phyloP scores from a whole-genome alignment of 2,888 invertebrate species.

The Cataglyphis rosenhaueri region DNA sequence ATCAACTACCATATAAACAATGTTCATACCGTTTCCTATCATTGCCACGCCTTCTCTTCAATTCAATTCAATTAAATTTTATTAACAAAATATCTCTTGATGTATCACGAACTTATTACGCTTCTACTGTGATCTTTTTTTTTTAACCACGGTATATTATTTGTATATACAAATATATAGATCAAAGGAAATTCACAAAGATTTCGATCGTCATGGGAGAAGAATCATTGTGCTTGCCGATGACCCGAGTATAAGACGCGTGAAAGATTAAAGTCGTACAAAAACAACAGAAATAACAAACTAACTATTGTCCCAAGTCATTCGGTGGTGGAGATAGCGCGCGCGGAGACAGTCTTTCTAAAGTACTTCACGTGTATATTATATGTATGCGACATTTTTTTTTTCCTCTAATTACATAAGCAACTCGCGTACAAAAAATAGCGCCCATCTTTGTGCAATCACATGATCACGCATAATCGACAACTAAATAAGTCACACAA shows the following conservation, averaged over 20 bases:
- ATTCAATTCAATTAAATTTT: constrained; percentile 25
- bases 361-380: constrained; percentile 27
- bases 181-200: constrained; percentile 9
- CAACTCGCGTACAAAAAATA: constrained; percentile 45
- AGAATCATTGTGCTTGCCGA: constrained; percentile 9
- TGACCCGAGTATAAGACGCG: constrained; percentile 10
- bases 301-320: not conserved
- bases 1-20: constrained; percentile 46
- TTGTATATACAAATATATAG: constrained; percentile 44
- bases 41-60: constrained; percentile 32
- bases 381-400: constrained; percentile 14
- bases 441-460: constrained; percentile 41
- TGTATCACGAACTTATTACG: constrained; percentile 32
- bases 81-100: constrained; percentile 40
- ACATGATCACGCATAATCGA: constrained; percentile 38
- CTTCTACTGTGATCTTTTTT: constrained; percentile 19
- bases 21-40: constrained; percentile 39
- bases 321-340: constrained; percentile 3
- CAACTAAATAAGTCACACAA: constrained; percentile 3
- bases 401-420: constrained; percentile 36
- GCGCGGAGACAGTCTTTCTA: constrained; percentile 28
- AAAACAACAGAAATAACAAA: constrained; percentile 21
- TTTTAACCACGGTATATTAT: constrained; percentile 3
- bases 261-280: constrained; percentile 18
- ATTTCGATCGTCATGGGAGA: not conserved